Conservation (phyloP, 2,113 vertebrate genomes). For the Nansenia antarctica region DNA sequence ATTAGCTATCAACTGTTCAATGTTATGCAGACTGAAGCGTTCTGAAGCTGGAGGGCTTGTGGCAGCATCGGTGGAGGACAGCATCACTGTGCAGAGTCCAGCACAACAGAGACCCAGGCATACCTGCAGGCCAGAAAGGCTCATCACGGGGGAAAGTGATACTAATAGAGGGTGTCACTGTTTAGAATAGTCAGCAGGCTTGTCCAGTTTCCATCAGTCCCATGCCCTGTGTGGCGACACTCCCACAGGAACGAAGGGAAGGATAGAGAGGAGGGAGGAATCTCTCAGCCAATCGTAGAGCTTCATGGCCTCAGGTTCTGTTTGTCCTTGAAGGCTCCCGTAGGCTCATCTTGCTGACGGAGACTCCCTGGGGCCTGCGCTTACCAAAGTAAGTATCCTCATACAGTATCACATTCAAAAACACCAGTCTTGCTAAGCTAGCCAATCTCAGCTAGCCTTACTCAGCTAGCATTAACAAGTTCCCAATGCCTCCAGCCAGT, state of each 20-base stretch:
- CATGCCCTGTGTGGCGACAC: slow-evolving; percentile 7
- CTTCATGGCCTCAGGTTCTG: slow-evolving; percentile 30
- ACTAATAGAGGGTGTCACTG: slow-evolving; percentile 1
- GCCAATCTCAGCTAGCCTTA: not conserved
- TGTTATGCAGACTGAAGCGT: not conserved
- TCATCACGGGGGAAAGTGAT: slow-evolving; percentile 25
- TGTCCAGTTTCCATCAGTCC: slow-evolving; percentile 10
- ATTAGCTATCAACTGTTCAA: not conserved
- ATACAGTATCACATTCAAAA: slow-evolving; percentile 9
- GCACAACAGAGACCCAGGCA: slow-evolving; percentile 3
- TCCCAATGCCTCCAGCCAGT: not conserved
- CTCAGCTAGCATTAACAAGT: slow-evolving; percentile 1
- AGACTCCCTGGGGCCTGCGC: slow-evolving; percentile 28
- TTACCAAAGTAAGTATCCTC: too few species aligned
- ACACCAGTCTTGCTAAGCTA: slow-evolving; percentile 10
- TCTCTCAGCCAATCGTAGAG: slow-evolving; percentile 4
- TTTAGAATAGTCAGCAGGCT: slow-evolving; percentile 27
- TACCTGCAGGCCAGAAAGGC: slow-evolving; percentile 14
- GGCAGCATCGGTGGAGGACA: not conserved
- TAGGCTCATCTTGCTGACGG: slow-evolving; percentile 14
- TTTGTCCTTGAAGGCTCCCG: slow-evolving; percentile 21
- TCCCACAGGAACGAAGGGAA: not conserved
- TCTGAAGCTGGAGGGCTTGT: not conserved
- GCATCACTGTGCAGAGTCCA: not conserved
- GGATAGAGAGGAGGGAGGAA: not conserved